phyloP scores from a whole-genome alignment of 1,140 invertebrate genomes.

The Tribolium castaneum region DNA sequence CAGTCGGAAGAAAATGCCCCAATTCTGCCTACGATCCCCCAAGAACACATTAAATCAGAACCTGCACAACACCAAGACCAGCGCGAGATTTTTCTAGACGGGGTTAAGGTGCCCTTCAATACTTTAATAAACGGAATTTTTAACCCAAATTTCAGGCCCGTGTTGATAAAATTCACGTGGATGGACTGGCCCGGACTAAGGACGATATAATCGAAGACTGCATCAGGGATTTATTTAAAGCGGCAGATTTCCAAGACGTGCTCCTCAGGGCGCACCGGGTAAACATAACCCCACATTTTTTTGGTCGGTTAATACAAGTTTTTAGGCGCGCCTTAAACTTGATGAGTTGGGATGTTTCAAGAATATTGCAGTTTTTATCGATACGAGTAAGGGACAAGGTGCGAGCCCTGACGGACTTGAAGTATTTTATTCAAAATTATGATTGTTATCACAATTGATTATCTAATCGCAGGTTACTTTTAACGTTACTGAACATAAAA shows the following conservation, averaged over 20 bases:
- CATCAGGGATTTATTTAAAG: slow-evolving; percentile 78
- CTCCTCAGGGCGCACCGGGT: slow-evolving; percentile 71
- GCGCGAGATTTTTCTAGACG: slow-evolving; percentile 30
- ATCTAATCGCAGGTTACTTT: slow-evolving; percentile 77
- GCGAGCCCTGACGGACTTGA: slow-evolving; percentile 82
- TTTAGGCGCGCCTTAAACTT: slow-evolving; percentile 74
- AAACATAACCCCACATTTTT: slow-evolving; percentile 12
- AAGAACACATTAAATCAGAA: neutral
- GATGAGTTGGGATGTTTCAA: slow-evolving; percentile 86
- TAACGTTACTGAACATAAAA: slow-evolving; percentile 79
- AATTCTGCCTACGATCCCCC: neutral
- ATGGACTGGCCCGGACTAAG: slow-evolving; percentile 84
- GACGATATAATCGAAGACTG: slow-evolving; percentile 83
- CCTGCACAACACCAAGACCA: neutral
- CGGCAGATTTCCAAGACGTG: slow-evolving; percentile 74
- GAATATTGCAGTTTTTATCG: slow-evolving; percentile 82
- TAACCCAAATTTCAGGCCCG: slow-evolving; percentile 69
- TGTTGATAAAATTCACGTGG: slow-evolving; percentile 83
- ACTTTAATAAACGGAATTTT: neutral
- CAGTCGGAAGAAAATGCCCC: slow-evolving; percentile 24
- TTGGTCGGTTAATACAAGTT: neutral
- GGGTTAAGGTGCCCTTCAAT: slow-evolving; percentile 12
- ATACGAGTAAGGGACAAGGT: slow-evolving; percentile 80
- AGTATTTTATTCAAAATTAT: slow-evolving; percentile 63
- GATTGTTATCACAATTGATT: slow-evolving; percentile 27